Percentiles rank a stretch among this genome's conserved stretches.
Conservation (phyloP, 1,140 invertebrate genomes). For the Radopholus similis region DNA sequence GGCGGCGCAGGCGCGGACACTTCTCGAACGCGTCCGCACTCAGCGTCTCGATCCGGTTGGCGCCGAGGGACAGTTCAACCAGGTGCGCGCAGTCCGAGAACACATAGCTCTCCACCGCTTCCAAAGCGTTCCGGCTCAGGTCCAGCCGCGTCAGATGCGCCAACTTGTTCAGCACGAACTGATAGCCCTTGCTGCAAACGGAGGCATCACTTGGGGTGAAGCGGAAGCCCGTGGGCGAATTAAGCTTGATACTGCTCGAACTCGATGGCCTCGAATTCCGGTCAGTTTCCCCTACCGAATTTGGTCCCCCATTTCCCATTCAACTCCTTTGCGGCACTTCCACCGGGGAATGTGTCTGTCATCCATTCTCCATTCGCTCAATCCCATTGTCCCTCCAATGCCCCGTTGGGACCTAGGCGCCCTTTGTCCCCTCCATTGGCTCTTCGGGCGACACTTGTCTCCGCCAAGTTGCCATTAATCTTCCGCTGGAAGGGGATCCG, state of each 20-base stretch:
- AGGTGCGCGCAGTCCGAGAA: constrained; percentile 47
- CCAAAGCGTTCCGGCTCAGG: constrained; percentile 39
- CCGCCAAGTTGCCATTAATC: no score
- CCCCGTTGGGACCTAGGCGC: neutral
- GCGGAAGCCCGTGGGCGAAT: no score
- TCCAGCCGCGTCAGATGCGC: constrained; percentile 39
- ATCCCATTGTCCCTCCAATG: no score
- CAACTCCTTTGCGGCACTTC: neutral
- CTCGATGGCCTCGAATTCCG: neutral
- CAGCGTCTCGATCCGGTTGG: constrained; percentile 40
- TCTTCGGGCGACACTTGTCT: neutral
- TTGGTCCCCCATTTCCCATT: neutral
- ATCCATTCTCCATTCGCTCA: neutral
- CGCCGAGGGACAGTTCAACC: constrained; percentile 30
- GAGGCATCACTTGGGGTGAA: neutral
- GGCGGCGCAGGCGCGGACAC: constrained; percentile 41
- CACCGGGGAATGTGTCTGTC: neutral
- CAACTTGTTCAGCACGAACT: constrained; percentile 53
- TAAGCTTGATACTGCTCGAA: neutral
- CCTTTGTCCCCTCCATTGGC: neutral
- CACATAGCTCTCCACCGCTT: constrained; percentile 45
- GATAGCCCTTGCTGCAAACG: constrained; percentile 39
- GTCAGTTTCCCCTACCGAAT: neutral
- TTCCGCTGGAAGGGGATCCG: no score
- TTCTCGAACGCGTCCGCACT: constrained; percentile 46